Evolutionary conservation across 2,888 invertebrate genomes (phyloP), one percentile per base, ranked within the genome.

Genomic region (Caenorhabditis zanzibari): DNA sequence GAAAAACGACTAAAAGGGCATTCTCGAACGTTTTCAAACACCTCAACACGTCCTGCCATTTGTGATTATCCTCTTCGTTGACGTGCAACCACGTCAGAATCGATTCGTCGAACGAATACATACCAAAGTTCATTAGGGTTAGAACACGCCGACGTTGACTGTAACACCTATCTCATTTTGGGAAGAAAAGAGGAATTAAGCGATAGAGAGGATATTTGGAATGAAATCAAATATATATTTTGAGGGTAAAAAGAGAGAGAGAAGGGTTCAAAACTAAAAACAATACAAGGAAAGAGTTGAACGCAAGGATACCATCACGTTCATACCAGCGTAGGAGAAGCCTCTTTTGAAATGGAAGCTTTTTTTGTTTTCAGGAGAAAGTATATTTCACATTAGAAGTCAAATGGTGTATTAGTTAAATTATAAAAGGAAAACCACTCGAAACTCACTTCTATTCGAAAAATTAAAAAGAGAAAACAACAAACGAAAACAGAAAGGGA

Each of bases 121-220:
- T 82, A 75, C 92, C 92, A 71, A 90, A 92, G 81, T 88, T 88
- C 88, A 91, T 82, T 81, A 92, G 86, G 61, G 90, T 91, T 61
- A 90, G 86, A 79, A 92, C 88, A 69, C 92, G 90, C 52, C 90
- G 90, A 58, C 92, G 90, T 86, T 92, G 92, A 85, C 92, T 92
- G 88, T 76, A 87, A 82, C 61, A 56, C 69, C 68, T 49, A 68
- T 47, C 38, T 56, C 19, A 64, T 38, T 26, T 54, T 19, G 52
- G 79, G 56, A 38, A 19, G 22, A 54, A 52, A 52, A 52, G 19
- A 22, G 16, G 44, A 69, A 81, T 73, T 61, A 68, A 81, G 69
- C 80, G 80, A 81, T 73, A 81, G 74, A 44, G 49, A 35, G 22
- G n/a, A 38, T n/a, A 44, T 32, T 32, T 59, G 3, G n/a, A 19